These are phyloP conservation scores for Amitus sp. DNA, from an alignment of 2,888 invertebrate species.

Conservation along the genomic window DNA sequence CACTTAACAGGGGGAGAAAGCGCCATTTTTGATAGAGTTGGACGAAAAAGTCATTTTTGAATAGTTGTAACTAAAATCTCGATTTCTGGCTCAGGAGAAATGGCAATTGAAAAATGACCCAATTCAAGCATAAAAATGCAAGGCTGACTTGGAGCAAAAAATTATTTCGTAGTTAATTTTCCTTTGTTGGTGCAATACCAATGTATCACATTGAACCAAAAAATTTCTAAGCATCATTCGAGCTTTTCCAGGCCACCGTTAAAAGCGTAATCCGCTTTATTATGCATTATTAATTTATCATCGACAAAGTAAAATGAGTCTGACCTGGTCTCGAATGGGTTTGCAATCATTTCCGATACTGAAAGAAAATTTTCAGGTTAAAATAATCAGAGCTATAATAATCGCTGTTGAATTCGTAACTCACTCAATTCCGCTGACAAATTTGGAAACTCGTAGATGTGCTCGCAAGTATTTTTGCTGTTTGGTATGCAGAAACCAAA, in stretches of 20 bases:
- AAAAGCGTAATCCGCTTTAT: slow-evolving; percentile 99
- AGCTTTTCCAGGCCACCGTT: slow-evolving; percentile 82
- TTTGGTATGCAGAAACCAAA: slow-evolving; percentile 99
- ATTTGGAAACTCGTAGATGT: slow-evolving; percentile 97
- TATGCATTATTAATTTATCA: slow-evolving; percentile 97
- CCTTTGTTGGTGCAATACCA: slow-evolving; percentile 4
- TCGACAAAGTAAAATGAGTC: slow-evolving; percentile 99
- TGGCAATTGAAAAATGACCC: too few species aligned
- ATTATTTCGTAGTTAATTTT: too few species aligned
- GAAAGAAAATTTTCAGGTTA: not conserved
- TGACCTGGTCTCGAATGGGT: slow-evolving; percentile 96
- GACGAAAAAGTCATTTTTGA: slow-evolving; percentile 7
- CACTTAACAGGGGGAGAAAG: too few species aligned
- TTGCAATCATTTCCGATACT: slow-evolving; percentile 97
- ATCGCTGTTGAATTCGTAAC: slow-evolving; percentile 50
- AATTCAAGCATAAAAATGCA: too few species aligned
- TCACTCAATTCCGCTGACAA: slow-evolving; percentile 87
- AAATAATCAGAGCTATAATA: not conserved
- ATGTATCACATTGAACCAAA: slow-evolving; percentile 24
- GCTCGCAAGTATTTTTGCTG: slow-evolving; percentile 97
- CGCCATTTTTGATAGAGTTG: too few species aligned
- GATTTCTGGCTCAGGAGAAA: too few species aligned
- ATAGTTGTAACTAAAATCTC: too few species aligned
- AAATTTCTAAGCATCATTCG: slow-evolving; percentile 30
- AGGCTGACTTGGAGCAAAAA: too few species aligned